Evolutionary conservation across 2,888 invertebrate species (phyloP), one percentile per base, ranked within the genome.

Genomic region (Kryphioiulus occultus): DNA sequence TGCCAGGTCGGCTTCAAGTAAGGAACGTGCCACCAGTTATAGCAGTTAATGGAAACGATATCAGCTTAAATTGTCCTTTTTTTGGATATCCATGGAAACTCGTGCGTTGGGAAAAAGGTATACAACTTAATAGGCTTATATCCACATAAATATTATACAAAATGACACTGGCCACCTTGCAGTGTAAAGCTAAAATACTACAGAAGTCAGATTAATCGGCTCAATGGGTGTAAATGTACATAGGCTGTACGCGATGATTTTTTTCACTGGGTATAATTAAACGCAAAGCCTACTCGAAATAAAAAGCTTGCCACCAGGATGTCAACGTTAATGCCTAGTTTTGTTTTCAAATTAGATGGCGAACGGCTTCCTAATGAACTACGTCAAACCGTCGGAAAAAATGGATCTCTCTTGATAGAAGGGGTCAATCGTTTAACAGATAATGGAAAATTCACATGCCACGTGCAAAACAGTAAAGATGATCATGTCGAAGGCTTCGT

Each of bases 361-460:
- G 95, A 96, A 88, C 95, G 95, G 30, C 93, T 98, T 89, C 98
- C 98, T 87, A 97, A 97, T 93, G 98, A 98, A 93, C 95, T 98
- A 91, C 96, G 98, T 91, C 98, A 98, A 92, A 97, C 96, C 91
- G 97, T 97, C 87, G 97, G 96, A 93, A 95, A 96, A 88, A 98
- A 98, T 91, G 98, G 98, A 89, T 97, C 97, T 0, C 94, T 99
- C 5, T 96, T 97, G 90, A 98, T 98, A 91, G 96, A 97, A 92
- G 97, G 97, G 91, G 97, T 98, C 9, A 97, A 98, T 92, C 94
- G 97, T 85, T 94, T 95, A 91, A 96, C 96, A 89, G 98, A 99
- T 92, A 97, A 98, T 92, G 98, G 98, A 12, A 96, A 96, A 0
- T 99, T 98, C 93, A 97, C 96, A 0, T 98, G 98, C 92, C 97